phyloP scores from a whole-genome alignment of 2,113 vertebrate genomes.

The Gallinago jamesoni region DNA sequence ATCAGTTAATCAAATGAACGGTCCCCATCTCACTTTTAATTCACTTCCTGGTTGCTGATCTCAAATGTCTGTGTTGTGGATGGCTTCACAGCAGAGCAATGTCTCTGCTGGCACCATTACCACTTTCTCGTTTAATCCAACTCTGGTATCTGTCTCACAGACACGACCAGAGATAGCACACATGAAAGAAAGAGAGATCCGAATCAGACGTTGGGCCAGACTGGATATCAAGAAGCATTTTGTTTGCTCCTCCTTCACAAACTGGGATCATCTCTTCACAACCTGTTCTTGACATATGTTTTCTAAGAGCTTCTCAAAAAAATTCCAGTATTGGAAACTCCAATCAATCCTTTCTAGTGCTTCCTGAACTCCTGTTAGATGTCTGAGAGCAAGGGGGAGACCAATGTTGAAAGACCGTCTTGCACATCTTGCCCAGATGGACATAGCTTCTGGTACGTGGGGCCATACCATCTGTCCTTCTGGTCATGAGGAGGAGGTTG shows the following conservation, averaged over 20 bases:
- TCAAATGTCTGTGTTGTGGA: background rate
- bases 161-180: background rate
- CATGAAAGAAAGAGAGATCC: background rate
- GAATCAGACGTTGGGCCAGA: background rate
- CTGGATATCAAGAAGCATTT: slow-evolving; percentile 27
- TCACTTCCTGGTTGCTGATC: background rate
- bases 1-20: slow-evolving; percentile 12
- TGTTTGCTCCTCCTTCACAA: slow-evolving; percentile 10
- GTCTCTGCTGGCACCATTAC: background rate
- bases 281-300: slow-evolving; percentile 23
- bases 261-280: background rate
- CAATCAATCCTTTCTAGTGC: background rate
- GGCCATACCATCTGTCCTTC: background rate
- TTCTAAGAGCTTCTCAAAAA: slow-evolving; percentile 1
- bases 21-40: background rate
- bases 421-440: background rate
- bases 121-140: slow-evolving; percentile 15
- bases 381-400: background rate
- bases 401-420: background rate
- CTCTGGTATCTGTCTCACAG: background rate
- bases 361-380: background rate
- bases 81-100: background rate
- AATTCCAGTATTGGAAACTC: background rate
- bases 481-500: background rate
- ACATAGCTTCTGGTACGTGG: background rate